These are phyloP conservation scores for Nyctereutes procyonoides DNA, from an alignment of 2,113 vertebrate species.

Conservation along the genomic window DNA sequence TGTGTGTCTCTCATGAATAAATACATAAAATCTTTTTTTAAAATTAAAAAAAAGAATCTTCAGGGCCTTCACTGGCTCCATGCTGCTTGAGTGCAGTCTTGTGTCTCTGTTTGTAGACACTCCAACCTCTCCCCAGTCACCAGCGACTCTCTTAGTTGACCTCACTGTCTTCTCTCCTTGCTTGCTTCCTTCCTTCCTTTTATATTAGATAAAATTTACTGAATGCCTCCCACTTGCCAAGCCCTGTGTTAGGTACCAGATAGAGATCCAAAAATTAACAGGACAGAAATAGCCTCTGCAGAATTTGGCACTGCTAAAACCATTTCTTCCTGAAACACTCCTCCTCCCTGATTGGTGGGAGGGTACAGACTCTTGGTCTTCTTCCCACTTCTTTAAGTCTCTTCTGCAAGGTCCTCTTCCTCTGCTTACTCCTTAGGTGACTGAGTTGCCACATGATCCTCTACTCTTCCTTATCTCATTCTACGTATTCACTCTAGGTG, in stretches of 20 bases:
- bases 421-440: neutral
- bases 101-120: neutral
- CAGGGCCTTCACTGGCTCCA: neutral
- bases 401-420: neutral
- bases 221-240: neutral
- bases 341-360: neutral
- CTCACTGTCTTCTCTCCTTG: neutral
- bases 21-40: neutral
- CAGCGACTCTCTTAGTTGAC: neutral
- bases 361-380: neutral
- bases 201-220: neutral
- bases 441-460: neutral
- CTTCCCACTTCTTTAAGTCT: neutral
- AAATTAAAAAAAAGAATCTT: neutral
- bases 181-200: constrained; percentile 18
- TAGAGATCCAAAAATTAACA: neutral
- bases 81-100: neutral
- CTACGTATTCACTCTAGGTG: neutral
- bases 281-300: neutral
- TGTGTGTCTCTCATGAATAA: no score
- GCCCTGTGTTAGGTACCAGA: neutral
- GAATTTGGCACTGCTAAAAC: neutral
- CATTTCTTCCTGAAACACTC: neutral
- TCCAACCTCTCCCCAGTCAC: neutral
- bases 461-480: neutral